phyloP scores from a whole-genome alignment of 2,797 vertebrate species.

The Microctenopoma lineatum region DNA sequence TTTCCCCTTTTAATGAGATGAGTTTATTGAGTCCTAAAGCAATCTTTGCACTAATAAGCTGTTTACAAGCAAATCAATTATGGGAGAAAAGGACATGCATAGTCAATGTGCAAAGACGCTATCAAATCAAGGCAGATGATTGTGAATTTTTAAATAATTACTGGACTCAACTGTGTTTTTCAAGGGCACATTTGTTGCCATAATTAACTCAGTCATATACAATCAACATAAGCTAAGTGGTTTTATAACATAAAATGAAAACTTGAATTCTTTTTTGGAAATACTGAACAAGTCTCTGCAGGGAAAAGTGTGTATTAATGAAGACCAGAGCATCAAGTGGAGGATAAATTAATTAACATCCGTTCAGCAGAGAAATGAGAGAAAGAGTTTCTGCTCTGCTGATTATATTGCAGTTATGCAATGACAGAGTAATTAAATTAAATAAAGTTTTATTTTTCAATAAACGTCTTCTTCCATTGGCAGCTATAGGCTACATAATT shows the following conservation, averaged over 20 bases:
- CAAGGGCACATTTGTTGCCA: conserved; percentile 35
- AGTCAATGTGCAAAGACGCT: conserved; percentile 58
- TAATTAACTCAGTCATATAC: conserved; percentile 40
- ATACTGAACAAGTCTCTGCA: conserved; percentile 8
- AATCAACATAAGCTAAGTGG: conserved; percentile 11
- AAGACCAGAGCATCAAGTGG: conserved; percentile 21
- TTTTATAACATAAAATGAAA: conserved; percentile 28
- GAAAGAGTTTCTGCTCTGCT: conserved; percentile 12
- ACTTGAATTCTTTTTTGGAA: conserved; percentile 23
- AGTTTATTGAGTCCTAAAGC: conserved; percentile 77
- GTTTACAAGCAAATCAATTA: conserved; percentile 80
- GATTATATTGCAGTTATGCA: conserved; percentile 12
- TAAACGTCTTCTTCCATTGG: conserved; percentile 21
- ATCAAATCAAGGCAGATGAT: conserved; percentile 55
- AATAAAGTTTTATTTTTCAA: conserved; percentile 31
- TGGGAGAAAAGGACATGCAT: conserved; percentile 65
- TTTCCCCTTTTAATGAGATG: conserved; percentile 74
- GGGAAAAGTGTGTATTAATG: conserved; percentile 14
- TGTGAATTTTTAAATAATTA: conserved; percentile 49
- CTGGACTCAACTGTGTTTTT: conserved; percentile 38
- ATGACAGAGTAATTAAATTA: conserved; percentile 27
- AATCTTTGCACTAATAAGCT: conserved; percentile 77
- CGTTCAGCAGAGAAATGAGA: conserved; percentile 7
- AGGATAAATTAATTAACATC: conserved; percentile 36
- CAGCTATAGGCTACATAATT: conserved; percentile 31